Evolutionary conservation across 2,797 vertebrate genomes (phyloP).

Genomic region (Synaphobranchus kaupii): DNA sequence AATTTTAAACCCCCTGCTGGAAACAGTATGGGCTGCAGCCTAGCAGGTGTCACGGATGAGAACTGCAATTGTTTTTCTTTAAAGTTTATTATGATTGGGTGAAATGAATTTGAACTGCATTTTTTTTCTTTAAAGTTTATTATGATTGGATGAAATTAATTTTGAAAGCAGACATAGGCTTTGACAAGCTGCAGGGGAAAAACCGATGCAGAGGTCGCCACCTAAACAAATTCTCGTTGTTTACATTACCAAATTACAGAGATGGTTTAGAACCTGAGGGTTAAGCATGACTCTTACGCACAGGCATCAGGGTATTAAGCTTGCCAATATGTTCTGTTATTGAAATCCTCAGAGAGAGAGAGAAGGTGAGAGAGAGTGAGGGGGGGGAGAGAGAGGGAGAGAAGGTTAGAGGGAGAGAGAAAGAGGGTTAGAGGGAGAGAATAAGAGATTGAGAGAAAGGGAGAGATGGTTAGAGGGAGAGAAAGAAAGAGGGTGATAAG

Average conservation of each 20-base stretch:
- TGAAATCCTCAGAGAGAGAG: neutral
- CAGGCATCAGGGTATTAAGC: neutral
- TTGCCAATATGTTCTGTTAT: neutral
- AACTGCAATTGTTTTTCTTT: conserved; percentile 15
- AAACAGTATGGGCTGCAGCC: conserved; percentile 35
- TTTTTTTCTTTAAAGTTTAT: neutral
- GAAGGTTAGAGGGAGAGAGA: too few species aligned
- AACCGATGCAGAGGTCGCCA: conserved; percentile 39
- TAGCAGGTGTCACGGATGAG: conserved; percentile 43
- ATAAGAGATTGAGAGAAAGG: too few species aligned
- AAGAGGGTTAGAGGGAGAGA: too few species aligned
- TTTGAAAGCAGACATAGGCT: conserved; percentile 52
- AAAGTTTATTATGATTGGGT: conserved; percentile 67
- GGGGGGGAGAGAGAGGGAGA: too few species aligned
- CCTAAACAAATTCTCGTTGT: conserved; percentile 32
- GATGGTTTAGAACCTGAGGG: neutral
- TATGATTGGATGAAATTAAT: conserved; percentile 52
- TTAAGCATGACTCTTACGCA: neutral
- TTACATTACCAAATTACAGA: conserved; percentile 33
- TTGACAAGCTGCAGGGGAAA: conserved; percentile 44
- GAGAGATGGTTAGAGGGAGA: neutral
- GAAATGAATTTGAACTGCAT: conserved; percentile 48
- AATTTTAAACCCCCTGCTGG: conserved; percentile 48
- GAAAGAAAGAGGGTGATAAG: neutral
- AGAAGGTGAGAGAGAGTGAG: neutral